Evolutionary conservation across 2,888 invertebrate species (phyloP).

Genomic region (Mongoloraphidia duomilia): DNA sequence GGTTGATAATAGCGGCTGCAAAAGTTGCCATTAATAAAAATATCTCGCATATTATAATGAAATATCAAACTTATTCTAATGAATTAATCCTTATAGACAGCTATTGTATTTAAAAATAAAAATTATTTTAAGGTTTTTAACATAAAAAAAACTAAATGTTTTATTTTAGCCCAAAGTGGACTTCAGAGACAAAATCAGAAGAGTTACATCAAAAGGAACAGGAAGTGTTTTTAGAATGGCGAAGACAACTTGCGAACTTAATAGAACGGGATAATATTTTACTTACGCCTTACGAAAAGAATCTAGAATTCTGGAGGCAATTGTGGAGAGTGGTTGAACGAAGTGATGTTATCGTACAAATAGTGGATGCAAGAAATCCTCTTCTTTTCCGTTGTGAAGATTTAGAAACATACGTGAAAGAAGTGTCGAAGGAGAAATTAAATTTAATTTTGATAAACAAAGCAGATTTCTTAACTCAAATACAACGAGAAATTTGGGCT

Average conservation of each 20-base stretch:
- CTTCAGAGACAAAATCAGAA: conserved; percentile 54
- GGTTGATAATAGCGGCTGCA: too few species aligned
- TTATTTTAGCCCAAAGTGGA: conserved; percentile 62
- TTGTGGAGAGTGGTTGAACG: conserved; percentile 97
- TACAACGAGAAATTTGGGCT: conserved; percentile 74
- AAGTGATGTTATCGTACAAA: conserved; percentile 84
- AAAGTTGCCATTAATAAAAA: too few species aligned
- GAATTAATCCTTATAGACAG: too few species aligned
- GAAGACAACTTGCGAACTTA: conserved; percentile 61
- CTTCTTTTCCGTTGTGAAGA: conserved; percentile 76
- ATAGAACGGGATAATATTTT: conserved; percentile 68
- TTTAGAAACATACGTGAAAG: conserved; percentile 72
- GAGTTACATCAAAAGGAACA: conserved; percentile 69
- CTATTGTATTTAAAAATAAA: too few species aligned
- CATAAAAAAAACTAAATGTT: not conserved
- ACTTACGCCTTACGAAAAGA: conserved; percentile 94
- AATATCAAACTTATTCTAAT: too few species aligned
- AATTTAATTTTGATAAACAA: conserved; percentile 89
- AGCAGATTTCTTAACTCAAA: conserved; percentile 73
- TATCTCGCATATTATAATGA: too few species aligned
- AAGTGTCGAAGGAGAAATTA: conserved; percentile 53
- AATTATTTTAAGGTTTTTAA: too few species aligned
- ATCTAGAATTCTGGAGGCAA: conserved; percentile 96
- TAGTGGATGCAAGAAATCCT: conserved; percentile 94
- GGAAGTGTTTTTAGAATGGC: conserved; percentile 80